A percentile compares a stretch with the other conserved stretches of the same genome.
phyloP scores from a whole-genome alignment of 1,140 invertebrate species.

The Thaumetopoea pityocampa region DNA sequence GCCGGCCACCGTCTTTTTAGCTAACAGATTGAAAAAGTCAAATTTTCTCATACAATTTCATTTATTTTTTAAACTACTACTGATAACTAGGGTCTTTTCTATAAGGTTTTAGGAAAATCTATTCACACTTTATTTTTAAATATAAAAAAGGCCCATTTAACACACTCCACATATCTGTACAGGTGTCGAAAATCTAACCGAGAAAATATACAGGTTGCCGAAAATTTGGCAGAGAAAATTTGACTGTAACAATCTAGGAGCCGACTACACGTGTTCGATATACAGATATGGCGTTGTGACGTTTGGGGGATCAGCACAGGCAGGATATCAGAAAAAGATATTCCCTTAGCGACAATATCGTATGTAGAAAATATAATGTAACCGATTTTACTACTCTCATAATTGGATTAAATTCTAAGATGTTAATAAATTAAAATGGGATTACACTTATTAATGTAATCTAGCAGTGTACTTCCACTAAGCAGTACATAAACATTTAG shows the following conservation, averaged over 20 bases:
- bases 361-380: slow-evolving; percentile 40
- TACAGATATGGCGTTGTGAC: slow-evolving; percentile 69
- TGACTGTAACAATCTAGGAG: slow-evolving; percentile 40
- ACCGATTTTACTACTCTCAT: not conserved
- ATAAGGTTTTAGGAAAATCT: slow-evolving; percentile 6
- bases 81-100: slow-evolving; percentile 34
- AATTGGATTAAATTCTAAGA: too few species aligned
- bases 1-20: slow-evolving; percentile 78
- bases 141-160: slow-evolving; percentile 45
- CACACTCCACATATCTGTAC: slow-evolving; percentile 70
- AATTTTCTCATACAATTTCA: slow-evolving; percentile 61
- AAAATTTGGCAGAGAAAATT: slow-evolving; percentile 60
- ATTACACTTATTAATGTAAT: too few species aligned
- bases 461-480: too few species aligned
- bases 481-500: too few species aligned
- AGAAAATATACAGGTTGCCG: too few species aligned
- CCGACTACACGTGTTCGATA: slow-evolving; percentile 38
- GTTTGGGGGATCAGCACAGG: slow-evolving; percentile 32
- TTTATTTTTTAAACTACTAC: too few species aligned
- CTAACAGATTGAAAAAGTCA: slow-evolving; percentile 52
- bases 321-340: slow-evolving; percentile 36
- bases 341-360: slow-evolving; percentile 25
- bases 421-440: too few species aligned
- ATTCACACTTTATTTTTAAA: too few species aligned
- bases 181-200: slow-evolving; percentile 32